These are phyloP conservation scores for Cydia pomonella DNA, from an alignment of 1,140 invertebrate species.

Conservation along the genomic window DNA sequence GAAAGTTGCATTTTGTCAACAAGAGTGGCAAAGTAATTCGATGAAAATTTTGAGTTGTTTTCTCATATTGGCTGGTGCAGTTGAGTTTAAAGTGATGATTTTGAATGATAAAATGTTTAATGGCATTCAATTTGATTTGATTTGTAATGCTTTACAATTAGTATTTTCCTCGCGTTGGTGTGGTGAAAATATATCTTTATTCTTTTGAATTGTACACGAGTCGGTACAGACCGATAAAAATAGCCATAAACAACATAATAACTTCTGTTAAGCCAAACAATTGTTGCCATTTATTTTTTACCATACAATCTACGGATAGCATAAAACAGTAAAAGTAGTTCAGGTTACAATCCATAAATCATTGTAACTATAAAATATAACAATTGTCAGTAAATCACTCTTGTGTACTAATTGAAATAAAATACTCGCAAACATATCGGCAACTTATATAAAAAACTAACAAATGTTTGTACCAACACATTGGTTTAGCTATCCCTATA, in stretches of 20 bases:
- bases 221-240: neutral
- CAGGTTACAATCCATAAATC: slow-evolving; percentile 15
- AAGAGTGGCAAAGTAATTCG: neutral
- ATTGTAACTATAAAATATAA: slow-evolving; percentile 15
- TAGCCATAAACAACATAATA: slow-evolving; percentile 4
- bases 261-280: slow-evolving; percentile 3
- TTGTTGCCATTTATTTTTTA: neutral
- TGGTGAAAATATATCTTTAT: neutral
- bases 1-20: too few species aligned
- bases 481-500: slow-evolving; percentile 8
- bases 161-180: too few species aligned
- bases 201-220: neutral
- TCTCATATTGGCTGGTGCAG: too few species aligned
- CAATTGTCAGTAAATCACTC: slow-evolving; percentile 19
- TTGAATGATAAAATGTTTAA: too few species aligned
- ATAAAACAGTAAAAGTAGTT: slow-evolving; percentile 14
- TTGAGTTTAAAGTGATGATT: too few species aligned
- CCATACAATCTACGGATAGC: neutral
- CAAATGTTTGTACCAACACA: slow-evolving; percentile 6
- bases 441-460: slow-evolving; percentile 8
- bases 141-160: too few species aligned
- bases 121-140: too few species aligned
- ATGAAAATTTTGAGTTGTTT: neutral
- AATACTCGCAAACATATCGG: slow-evolving; percentile 19
- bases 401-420: slow-evolving; percentile 20